These are phyloP conservation scores for Macrosoma leucophasiata DNA, from an alignment of 2,888 invertebrate species.

Conservation along the genomic window DNA sequence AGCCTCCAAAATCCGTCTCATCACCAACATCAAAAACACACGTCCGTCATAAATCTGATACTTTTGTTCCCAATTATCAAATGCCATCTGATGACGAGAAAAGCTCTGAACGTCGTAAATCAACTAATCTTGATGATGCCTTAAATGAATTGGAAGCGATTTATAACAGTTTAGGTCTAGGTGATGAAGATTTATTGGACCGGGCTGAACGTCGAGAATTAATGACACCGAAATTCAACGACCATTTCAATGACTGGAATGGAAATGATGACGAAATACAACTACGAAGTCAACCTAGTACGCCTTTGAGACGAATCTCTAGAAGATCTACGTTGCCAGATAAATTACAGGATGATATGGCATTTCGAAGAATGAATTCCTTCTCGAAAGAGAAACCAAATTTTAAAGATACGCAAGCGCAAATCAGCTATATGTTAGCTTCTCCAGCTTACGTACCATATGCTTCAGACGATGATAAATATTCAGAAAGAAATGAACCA, in stretches of 20 bases:
- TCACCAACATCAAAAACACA: conserved; percentile 61
- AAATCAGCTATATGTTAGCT: conserved; percentile 80
- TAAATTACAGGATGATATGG: conserved; percentile 86
- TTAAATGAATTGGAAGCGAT: conserved; percentile 93
- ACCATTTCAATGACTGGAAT: conserved; percentile 69
- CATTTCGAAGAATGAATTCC: conserved; percentile 81
- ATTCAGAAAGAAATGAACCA: conserved; percentile 82
- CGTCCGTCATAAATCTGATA: conserved; percentile 65
- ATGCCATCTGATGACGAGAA: conserved; percentile 67
- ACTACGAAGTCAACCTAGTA: conserved; percentile 62
- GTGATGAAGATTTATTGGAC: conserved; percentile 87
- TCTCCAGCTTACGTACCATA: conserved; percentile 79
- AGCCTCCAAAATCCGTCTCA: conserved; percentile 45
- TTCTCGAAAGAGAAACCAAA: conserved; percentile 68
- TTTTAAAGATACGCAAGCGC: conserved; percentile 55
- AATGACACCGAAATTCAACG: conserved; percentile 71
- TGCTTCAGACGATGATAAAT: conserved; percentile 64
- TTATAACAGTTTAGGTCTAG: conserved; percentile 89
- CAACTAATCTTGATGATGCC: conserved; percentile 90
- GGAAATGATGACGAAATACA: conserved; percentile 66
- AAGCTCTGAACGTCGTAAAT: conserved; percentile 76
- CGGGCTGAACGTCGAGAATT: conserved; percentile 85
- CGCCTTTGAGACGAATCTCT: conserved; percentile 55
- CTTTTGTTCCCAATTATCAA: conserved; percentile 52
- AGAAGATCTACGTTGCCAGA: conserved; percentile 77